Conservation (phyloP, 1,140 invertebrate genomes). For the Caenorhabditis elegans region WBcel235 BX284604.4:5903001-5903500, state of each 20-base stretch:
- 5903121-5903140: too few species aligned
- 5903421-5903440: neutral
- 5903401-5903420: neutral
- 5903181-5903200: constrained; percentile 27
- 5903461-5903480: too few species aligned
- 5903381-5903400: too few species aligned
- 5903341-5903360: neutral
- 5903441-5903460: too few species aligned
- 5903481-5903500: too few species aligned
- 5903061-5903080: neutral
- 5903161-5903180: constrained; percentile 42
- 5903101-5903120: too few species aligned
- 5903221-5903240: neutral
- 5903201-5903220: constrained; percentile 19
- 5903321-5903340: neutral
- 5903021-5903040: neutral
- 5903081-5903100: too few species aligned
- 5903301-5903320: neutral
- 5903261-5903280: constrained; percentile 1
- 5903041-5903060: constrained; percentile 13
- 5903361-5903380: neutral
- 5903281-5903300: neutral
- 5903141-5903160: constrained; percentile 35
- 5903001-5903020: neutral
- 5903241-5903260: neutral